phyloP scores from a whole-genome alignment of 2,797 vertebrate species.

The Danio choprae region DNA sequence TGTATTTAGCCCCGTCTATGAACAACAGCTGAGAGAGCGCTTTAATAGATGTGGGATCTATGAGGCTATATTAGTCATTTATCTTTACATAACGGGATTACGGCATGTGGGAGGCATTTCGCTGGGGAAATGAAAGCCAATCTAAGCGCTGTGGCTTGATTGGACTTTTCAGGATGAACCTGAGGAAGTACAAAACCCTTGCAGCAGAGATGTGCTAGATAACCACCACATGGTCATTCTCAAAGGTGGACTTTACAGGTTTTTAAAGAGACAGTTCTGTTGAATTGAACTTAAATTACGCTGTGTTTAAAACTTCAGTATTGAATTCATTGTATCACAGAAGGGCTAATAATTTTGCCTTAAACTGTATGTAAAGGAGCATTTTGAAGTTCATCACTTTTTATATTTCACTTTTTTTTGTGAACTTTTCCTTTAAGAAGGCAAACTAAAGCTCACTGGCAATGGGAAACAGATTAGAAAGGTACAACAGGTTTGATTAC shows the following conservation, averaged over 20 bases:
- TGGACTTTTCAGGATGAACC: constrained; percentile 34
- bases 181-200: constrained; percentile 5
- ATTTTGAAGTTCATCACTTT: background rate
- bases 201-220: constrained; percentile 30
- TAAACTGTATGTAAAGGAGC: no score
- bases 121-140: constrained; percentile 46
- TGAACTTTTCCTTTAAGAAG: constrained; percentile 12
- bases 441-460: constrained; percentile 27
- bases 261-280: constrained; percentile 8
- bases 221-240: constrained; percentile 21
- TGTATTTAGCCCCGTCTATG: constrained; percentile 27
- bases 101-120: constrained; percentile 39
- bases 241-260: constrained; percentile 10
- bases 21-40: constrained; percentile 40
- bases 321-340: no score
- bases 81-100: constrained; percentile 52
- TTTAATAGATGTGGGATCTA: constrained; percentile 47
- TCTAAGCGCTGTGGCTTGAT: constrained; percentile 43
- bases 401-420: background rate
- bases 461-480: constrained; percentile 28
- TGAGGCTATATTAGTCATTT: constrained; percentile 48
- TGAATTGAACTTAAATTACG: background rate
- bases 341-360: no score
- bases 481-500: constrained; percentile 23
- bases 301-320: no score